Base-by-base conservation (phyloP, 1,140 invertebrate genomes). In the Glomeris maerens region DNA sequence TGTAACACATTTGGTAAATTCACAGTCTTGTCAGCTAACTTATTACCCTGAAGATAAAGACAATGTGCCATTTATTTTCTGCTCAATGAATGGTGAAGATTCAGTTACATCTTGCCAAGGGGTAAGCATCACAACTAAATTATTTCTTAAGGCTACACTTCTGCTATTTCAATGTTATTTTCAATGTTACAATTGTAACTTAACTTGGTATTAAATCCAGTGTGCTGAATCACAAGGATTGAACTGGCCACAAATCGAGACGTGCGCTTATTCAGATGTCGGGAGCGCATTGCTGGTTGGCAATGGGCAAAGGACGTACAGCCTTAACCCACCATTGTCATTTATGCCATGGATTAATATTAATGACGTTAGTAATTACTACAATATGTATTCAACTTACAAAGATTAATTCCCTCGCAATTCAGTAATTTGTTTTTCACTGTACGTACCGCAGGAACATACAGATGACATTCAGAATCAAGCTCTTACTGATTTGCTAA, bases 301-400 rank as follows among this genome's bases (percentile, higher is more conserved):
- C 3, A 49, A 39, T 36, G 47, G 47, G 13, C 10, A 40, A 3
- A 49, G 5, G 4, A 49, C 47, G 3, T 20, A 49, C 25, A n/a
- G 4, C 7, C 23, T 49, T 4, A n/a, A 49, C 21, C 47, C 47
- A 5, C 25, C 7, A 21, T 14, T 49, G 5, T 17, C 20, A 4
- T 49, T 26, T 26, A 39, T 49, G 5, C 47, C 47, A 23, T 45
- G 31, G 36, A 49, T 49, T 5, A 41, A 10, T 7, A 25, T 49
- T 3, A 49, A 49, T 26, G 47, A 27, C 3, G 47, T 49, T 40
- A 49, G 14, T 4, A 38, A 47, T n/a, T n/a, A n/a, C n/a, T n/a
- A n/a, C n/a, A n/a, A n/a, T n/a, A n/a, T n/a, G n/a, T n/a, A n/a
- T n/a, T n/a, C n/a, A n/a, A n/a, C n/a, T n/a, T n/a, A n/a, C n/a